These are phyloP conservation scores for Heliconius ismenius DNA, from an alignment of 2,888 invertebrate species.

Conservation along the genomic window DNA sequence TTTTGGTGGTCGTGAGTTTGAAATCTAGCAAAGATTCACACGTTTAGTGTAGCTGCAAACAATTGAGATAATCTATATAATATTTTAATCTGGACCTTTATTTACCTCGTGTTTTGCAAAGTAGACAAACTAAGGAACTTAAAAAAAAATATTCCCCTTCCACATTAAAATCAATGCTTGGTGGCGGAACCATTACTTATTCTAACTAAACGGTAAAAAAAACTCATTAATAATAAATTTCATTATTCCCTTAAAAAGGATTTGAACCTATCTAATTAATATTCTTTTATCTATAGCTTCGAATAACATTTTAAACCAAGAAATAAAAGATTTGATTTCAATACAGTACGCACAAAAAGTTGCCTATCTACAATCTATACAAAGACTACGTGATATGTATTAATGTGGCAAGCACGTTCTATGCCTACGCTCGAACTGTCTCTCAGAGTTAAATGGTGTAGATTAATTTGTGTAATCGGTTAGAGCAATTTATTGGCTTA, in stretches of 20 bases:
- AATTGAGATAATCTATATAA: no score
- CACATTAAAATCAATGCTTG: no score
- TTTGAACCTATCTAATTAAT: not conserved
- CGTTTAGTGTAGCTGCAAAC: no score
- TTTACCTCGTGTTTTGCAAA: no score
- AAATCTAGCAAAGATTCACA: no score
- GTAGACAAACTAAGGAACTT: no score
- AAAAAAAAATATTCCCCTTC: no score
- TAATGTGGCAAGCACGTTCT: slow-evolving; percentile 55
- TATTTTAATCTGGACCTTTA: no score
- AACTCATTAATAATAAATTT: not conserved
- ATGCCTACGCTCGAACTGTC: slow-evolving; percentile 44
- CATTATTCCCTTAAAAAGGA: not conserved
- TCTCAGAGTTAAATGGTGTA: slow-evolving; percentile 37
- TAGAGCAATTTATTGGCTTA: slow-evolving; percentile 17
- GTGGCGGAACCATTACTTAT: not conserved
- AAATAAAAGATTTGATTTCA: slow-evolving; percentile 4
- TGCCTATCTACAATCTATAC: slow-evolving; percentile 64
- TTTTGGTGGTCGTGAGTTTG: no score
- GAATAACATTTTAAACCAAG: slow-evolving; percentile 17
- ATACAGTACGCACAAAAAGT: slow-evolving; percentile 66
- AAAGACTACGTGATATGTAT: slow-evolving; percentile 63
- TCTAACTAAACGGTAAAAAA: not conserved
- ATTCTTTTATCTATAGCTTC: not conserved
- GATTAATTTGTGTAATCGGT: slow-evolving; percentile 21